Conservation (phyloP, 37 sponge, comb jelly and placozoan species). For the Cladorhizidae sp. region DNA sequence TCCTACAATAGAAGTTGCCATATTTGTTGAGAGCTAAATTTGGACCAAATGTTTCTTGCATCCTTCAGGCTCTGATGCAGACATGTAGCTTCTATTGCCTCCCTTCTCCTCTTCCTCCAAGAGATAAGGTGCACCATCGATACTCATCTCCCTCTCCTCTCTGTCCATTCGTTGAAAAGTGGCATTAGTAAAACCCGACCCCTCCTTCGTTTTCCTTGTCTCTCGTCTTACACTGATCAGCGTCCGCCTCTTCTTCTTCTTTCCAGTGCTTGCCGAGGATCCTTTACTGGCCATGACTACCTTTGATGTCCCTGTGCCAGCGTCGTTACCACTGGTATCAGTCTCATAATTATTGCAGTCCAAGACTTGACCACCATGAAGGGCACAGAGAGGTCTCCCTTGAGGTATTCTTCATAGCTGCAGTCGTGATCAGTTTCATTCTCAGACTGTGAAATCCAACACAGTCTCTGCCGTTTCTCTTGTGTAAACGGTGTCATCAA, state of each 20-base stretch:
- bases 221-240: not conserved
- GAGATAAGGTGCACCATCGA: constrained; percentile 13
- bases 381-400: not conserved
- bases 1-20: too few relatives aligned
- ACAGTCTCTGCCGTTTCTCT: constrained; percentile 36
- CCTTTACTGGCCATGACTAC: constrained; percentile 3
- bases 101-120: constrained; percentile 11
- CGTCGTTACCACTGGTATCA: constrained; percentile 2
- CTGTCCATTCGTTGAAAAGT: not conserved
- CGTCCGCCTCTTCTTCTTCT: not conserved
- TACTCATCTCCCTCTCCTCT: constrained; percentile 5
- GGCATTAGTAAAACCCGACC: not conserved
- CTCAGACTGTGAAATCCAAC: constrained; percentile 22
- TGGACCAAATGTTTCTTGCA: too few relatives aligned
- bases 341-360: not conserved
- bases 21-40: too few relatives aligned
- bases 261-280: not conserved
- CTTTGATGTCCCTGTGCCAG: too few relatives aligned
- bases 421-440: constrained; percentile 32
- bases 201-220: not conserved
- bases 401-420: constrained; percentile 13
- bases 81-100: not conserved
- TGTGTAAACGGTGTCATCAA: constrained; percentile 38
- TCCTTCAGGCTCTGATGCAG: not conserved
- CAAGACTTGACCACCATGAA: not conserved